Conservation (phyloP, 2,113 vertebrate species). For the Daboia siamensis region DNA sequence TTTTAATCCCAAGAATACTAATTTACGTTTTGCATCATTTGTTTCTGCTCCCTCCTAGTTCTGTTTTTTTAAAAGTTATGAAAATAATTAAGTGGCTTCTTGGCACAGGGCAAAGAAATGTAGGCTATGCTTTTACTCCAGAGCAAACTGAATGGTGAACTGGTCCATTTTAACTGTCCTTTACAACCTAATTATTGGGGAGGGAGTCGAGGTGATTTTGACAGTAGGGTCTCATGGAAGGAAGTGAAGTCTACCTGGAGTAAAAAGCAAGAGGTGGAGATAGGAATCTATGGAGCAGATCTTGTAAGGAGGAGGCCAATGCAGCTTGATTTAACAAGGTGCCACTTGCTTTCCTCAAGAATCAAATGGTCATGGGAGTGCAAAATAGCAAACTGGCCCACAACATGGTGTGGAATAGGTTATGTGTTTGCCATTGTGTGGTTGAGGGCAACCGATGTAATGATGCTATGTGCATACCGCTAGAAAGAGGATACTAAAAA, state of each 20-base stretch:
- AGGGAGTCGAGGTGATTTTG: background rate
- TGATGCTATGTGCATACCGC: background rate
- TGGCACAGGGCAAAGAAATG: slow-evolving; percentile 14
- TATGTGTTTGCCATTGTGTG: background rate
- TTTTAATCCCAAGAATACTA: slow-evolving; percentile 35
- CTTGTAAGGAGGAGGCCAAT: background rate
- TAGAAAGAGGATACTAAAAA: background rate
- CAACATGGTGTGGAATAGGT: too few relatives aligned
- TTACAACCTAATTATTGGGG: background rate
- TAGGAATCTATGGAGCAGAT: background rate
- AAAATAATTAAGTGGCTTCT: slow-evolving; percentile 57
- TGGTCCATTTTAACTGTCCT: accelerated
- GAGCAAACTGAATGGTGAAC: background rate
- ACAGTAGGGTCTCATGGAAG: background rate
- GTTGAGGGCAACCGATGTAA: background rate
- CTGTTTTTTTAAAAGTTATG: slow-evolving; percentile 43
- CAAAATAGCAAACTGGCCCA: background rate
- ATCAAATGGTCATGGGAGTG: background rate
- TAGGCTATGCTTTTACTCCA: slow-evolving; percentile 1
- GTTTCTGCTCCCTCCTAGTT: background rate
- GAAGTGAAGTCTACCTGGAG: background rate
- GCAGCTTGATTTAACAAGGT: background rate
- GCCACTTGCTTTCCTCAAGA: background rate
- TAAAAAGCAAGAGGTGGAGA: background rate
- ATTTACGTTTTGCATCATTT: slow-evolving; percentile 39